A percentile compares a stretch with the other conserved stretches of the same genome.
phyloP scores from a whole-genome alignment of 2,113 vertebrate genomes.

The Hippocampus comes region DNA sequence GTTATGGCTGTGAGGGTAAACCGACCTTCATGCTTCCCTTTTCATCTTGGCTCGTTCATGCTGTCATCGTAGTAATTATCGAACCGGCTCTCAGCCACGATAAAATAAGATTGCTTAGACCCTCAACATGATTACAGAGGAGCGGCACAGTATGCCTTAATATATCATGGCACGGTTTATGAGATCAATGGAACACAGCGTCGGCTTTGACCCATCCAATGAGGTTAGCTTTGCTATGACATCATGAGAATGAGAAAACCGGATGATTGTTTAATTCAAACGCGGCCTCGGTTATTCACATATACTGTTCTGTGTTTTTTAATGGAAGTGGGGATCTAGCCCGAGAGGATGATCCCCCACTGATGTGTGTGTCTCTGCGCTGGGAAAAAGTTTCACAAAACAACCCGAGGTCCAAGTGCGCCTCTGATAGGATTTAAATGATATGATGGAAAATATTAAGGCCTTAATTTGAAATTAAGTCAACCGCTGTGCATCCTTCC shows the following conservation, averaged over 20 bases:
- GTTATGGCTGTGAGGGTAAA: conserved; percentile 73
- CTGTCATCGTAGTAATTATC: conserved; percentile 6
- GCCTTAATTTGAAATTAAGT: conserved; percentile 63
- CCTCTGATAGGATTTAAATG: conserved; percentile 69
- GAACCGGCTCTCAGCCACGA: not conserved
- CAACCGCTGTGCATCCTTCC: conserved; percentile 51
- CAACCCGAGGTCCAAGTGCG: conserved; percentile 39
- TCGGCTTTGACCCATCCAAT: conserved; percentile 44
- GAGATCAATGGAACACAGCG: conserved; percentile 52
- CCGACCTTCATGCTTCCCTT: not conserved
- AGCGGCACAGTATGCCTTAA: conserved; percentile 36
- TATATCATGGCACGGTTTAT: conserved; percentile 60
- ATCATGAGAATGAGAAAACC: conserved; percentile 59
- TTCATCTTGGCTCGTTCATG: conserved; percentile 9
- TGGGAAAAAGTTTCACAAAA: conserved; percentile 57
- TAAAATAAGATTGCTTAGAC: conserved; percentile 6
- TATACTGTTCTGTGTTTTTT: conserved; percentile 41
- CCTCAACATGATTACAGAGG: conserved; percentile 36
- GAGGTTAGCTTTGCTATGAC: conserved; percentile 61
- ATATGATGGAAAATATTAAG: conserved; percentile 69
- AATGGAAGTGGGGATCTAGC: conserved; percentile 48
- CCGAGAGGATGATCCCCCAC: conserved; percentile 56
- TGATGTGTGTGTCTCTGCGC: conserved; percentile 39
- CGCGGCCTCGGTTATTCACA: conserved; percentile 44
- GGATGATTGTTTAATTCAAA: conserved; percentile 57